Evolutionary conservation across 1,140 invertebrate species (phyloP).

Genomic region (Brachionus paranguensis): DNA sequence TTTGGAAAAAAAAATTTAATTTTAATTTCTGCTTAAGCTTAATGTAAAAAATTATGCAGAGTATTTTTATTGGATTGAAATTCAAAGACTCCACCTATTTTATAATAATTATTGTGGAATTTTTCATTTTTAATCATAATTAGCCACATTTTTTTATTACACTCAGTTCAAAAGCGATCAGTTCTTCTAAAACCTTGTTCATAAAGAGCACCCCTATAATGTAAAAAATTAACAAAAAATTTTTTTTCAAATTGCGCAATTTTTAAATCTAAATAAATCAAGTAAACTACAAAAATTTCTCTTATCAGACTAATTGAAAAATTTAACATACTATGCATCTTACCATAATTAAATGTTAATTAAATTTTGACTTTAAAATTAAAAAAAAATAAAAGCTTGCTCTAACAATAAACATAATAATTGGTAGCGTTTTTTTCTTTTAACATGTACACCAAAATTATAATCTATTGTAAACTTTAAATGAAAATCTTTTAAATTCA

Average conservation of each 20-base stretch:
- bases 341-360: not conserved
- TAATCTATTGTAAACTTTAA: not conserved
- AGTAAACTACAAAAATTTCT: not conserved
- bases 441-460: not conserved
- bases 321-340: not conserved
- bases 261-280: not conserved
- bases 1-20: not conserved
- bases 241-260: no score
- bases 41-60: not conserved
- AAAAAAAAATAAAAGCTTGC: not conserved
- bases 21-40: slow-evolving; percentile 8
- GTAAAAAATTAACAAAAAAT: no score
- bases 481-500: no score
- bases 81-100: not conserved
- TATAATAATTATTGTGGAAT: not conserved
- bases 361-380: not conserved
- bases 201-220: no score
- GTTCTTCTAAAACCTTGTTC: not conserved
- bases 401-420: not conserved
- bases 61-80: not conserved
- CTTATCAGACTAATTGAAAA: not conserved
- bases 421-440: not conserved
- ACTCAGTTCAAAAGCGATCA: not conserved
- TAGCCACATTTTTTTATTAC: not conserved
- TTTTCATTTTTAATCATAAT: not conserved